Percentiles rank a stretch among this genome's conserved stretches.
Conservation (phyloP, 2,797 vertebrate genomes). For the Tadarida brasiliensis region DNA sequence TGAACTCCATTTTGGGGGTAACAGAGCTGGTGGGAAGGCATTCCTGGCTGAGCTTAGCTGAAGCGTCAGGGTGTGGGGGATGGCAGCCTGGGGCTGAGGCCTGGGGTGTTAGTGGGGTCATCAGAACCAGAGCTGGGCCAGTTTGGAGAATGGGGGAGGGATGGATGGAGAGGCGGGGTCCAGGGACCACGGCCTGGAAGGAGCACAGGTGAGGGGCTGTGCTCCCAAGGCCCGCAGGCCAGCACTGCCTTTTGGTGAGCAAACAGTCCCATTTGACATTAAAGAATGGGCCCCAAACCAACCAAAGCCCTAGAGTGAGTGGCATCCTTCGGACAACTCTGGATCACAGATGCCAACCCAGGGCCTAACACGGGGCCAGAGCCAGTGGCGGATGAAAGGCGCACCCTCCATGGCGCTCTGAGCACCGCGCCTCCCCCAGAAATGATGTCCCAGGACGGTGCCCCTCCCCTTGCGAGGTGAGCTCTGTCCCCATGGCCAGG, state of each 20-base stretch:
- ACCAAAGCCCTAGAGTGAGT: no score
- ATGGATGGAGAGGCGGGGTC: not conserved
- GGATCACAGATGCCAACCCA: not conserved
- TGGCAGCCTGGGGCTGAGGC: not conserved
- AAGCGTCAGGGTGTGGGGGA: not conserved
- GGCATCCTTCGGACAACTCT: no score
- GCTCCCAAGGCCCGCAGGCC: not conserved
- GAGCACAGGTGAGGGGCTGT: not conserved
- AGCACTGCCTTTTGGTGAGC: not conserved
- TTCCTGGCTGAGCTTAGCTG: not conserved
- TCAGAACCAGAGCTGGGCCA: not conserved
- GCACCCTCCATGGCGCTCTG: not conserved
- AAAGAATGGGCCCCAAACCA: not conserved
- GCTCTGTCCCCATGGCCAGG: not conserved
- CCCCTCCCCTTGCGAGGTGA: not conserved
- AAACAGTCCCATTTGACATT: not conserved
- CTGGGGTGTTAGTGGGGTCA: fast-evolving
- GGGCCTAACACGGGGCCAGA: not conserved
- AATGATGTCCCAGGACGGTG: not conserved
- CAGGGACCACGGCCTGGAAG: not conserved
- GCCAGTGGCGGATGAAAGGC: not conserved
- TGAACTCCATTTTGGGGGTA: not conserved
- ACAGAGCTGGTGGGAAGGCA: not conserved
- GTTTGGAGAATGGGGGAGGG: not conserved
- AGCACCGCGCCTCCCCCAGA: not conserved